Percentiles rank a stretch among this genome's conserved stretches.
Evolutionary conservation across 2,113 vertebrate genomes (phyloP).

Genomic region (Onychorhynchus coronatus): DNA sequence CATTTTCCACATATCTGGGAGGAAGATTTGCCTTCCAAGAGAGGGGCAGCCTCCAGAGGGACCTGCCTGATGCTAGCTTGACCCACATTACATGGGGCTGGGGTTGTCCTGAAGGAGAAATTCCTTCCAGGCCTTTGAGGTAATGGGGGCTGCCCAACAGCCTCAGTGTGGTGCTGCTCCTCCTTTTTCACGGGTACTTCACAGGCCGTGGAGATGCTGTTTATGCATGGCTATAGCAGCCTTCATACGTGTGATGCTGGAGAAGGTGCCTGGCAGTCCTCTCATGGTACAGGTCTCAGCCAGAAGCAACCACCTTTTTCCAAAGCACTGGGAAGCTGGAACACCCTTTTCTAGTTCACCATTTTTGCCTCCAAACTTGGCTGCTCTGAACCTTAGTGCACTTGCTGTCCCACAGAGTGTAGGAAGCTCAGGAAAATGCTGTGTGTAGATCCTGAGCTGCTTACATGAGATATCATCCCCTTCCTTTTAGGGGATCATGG

Average conservation of each 20-base stretch:
- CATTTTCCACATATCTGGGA: not conserved
- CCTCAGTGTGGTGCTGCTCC: not conserved
- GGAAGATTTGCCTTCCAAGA: not conserved
- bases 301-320: not conserved
- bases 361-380: not conserved
- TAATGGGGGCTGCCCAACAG: not conserved
- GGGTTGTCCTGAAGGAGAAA: not conserved
- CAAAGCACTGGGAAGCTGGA: not conserved
- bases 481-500: not conserved
- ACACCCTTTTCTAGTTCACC: not conserved
- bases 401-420: not conserved
- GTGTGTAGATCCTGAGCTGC: not conserved
- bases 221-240: not conserved
- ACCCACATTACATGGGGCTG: accelerated
- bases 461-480: not conserved
- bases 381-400: not conserved
- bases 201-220: not conserved
- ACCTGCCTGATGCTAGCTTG: not conserved
- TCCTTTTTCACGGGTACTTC: not conserved
- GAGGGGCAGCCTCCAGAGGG: not conserved
- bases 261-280: not conserved
- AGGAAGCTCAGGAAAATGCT: not conserved
- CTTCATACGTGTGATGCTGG: not conserved
- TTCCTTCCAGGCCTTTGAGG: not conserved
- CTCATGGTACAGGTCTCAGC: not conserved